phyloP scores from a whole-genome alignment of 2,797 vertebrate species.

The Lerista edwardsae region DNA sequence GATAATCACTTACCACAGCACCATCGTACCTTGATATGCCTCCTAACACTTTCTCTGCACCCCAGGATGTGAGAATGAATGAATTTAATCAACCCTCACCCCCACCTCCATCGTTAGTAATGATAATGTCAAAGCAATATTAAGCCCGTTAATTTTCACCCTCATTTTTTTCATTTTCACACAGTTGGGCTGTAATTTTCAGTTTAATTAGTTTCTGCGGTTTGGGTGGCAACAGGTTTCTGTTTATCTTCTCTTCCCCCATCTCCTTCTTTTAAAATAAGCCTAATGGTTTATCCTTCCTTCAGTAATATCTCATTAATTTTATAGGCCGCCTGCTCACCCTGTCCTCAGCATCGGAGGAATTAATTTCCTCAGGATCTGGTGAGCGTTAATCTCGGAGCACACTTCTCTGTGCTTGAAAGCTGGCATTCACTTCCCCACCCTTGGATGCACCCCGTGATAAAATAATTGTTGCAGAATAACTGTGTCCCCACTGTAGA shows the following conservation, averaged over 20 bases:
- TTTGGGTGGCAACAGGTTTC: constrained; percentile 73
- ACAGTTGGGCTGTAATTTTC: constrained; percentile 72
- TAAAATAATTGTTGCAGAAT: constrained; percentile 16
- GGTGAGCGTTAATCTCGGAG: constrained; percentile 28
- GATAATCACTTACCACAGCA: not conserved
- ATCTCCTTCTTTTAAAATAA: constrained; percentile 66
- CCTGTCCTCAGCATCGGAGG: constrained; percentile 60
- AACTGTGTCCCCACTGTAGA: not conserved
- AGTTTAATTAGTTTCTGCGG: constrained; percentile 77
- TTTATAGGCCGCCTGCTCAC: constrained; percentile 69
- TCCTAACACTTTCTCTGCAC: not conserved
- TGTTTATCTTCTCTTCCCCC: constrained; percentile 59
- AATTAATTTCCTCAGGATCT: constrained; percentile 67
- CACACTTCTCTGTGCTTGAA: not conserved
- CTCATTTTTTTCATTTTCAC: constrained; percentile 68
- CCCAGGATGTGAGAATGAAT: constrained; percentile 23
- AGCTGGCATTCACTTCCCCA: not conserved
- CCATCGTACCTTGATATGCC: not conserved
- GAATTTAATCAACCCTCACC: constrained; percentile 57
- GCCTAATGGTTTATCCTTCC: constrained; percentile 78
- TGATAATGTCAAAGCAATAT: constrained; percentile 66
- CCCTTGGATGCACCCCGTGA: not conserved
- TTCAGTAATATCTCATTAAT: constrained; percentile 78
- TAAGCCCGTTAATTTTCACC: constrained; percentile 70
- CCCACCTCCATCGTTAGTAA: constrained; percentile 70